These are phyloP conservation scores for Nematolebias whitei DNA, from an alignment of 2,113 vertebrate genomes.

Conservation along the genomic window DNA sequence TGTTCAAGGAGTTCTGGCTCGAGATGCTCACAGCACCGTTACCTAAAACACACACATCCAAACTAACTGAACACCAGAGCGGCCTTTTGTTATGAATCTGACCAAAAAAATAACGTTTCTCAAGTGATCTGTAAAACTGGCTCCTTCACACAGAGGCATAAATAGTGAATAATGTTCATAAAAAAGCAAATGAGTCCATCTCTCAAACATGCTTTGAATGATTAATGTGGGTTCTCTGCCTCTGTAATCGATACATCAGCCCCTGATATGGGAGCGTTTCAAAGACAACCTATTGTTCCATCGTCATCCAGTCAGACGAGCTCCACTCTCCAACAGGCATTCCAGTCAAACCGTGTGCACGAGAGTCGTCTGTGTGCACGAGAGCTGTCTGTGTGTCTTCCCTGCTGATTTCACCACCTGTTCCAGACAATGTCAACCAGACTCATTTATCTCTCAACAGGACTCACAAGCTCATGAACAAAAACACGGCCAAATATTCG, in stretches of 20 bases:
- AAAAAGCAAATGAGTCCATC: constrained; percentile 45
- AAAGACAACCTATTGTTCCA: constrained; percentile 48
- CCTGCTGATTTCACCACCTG: constrained; percentile 83
- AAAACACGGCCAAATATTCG: constrained; percentile 20
- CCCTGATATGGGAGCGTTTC: constrained; percentile 49
- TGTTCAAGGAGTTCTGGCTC: constrained; percentile 90
- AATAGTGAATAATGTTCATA: constrained; percentile 34
- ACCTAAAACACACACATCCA: constrained; percentile 12
- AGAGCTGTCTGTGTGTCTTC: constrained; percentile 60
- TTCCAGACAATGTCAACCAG: constrained; percentile 79
- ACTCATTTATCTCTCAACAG: constrained; percentile 82
- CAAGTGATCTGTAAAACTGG: constrained; percentile 17
- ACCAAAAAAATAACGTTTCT: not conserved
- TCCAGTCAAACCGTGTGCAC: constrained; percentile 50
- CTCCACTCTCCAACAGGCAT: constrained; percentile 53
- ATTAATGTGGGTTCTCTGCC: constrained; percentile 50
- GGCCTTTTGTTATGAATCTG: not conserved
- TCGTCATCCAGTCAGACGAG: constrained; percentile 42
- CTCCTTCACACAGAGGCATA: constrained; percentile 29
- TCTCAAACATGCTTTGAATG: constrained; percentile 61
- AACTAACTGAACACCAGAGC: not conserved
- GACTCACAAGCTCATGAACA: constrained; percentile 48
- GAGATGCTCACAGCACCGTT: constrained; percentile 92
- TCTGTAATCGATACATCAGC: constrained; percentile 65
- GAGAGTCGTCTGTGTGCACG: constrained; percentile 18